Base-by-base conservation (phyloP, 2,888 invertebrate genomes). In the Drosophila paucipuncta region DNA sequence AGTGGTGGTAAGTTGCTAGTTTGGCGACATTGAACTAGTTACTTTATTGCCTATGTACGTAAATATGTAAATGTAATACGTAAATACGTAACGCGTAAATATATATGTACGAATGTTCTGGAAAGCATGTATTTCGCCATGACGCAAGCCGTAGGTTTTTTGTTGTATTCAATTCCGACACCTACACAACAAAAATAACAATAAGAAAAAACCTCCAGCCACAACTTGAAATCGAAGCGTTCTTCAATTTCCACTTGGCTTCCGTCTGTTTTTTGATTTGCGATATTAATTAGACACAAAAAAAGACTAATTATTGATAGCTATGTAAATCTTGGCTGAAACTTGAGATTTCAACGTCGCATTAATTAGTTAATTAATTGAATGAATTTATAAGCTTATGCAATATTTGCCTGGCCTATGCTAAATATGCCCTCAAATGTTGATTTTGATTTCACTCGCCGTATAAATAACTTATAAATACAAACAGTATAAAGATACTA, bases 21-120 rank as follows among this genome's bases (percentile, higher is more conserved):
- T 31, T 50, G 50, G 33, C 76, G 89, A 70, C 85, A 85, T 85
- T 85, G 89, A 80, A 88, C 85, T 85, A 88, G 58, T 86, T 84
- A 76, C 30, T 30, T 39, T 37, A 25, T 37, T 25, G 11, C 16
- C 47, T n/a, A 35, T 35, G 33, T 35, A 9, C 22, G 2, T 39
- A 16, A 18, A 28, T 39, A 4, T 7, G 16, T 16, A 47, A 13
- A 22, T 22, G 13, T 47, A 47, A 47, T 25, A 47, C 22, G 47
- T 11, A 41, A 41, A 41, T 39, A 41, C 43, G 22, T 43, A 22
- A 22, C 5, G 22, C 43, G 5, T 39, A 39, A 18, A 28, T 7
- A 16, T 4, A 16, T 4, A 1, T 47, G 6, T 58, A 31, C 30
- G 9, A 25, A 25, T 28, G 16, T 11, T 39, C 13, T 28, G 11